Evolutionary conservation across 2,113 vertebrate genomes (phyloP), one percentile per base, ranked within the genome.

Genomic region (Scartelaos histophorus): DNA sequence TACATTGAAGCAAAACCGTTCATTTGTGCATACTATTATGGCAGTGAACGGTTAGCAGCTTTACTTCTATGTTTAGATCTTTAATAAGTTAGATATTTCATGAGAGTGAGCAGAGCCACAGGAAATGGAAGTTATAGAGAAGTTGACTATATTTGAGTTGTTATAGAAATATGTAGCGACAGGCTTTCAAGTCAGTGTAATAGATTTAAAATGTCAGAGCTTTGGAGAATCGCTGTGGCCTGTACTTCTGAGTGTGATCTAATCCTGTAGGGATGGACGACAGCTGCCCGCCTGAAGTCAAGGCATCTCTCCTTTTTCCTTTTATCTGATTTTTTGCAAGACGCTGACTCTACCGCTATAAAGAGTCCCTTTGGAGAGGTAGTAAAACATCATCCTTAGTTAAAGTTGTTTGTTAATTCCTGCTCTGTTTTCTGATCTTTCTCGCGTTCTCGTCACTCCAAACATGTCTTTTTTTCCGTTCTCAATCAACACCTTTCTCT

Each of bases 151-250:
- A 70, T 78, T 78, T 72, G 76, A 47, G 45, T 58, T 84, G 79
- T 77, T 73, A 79, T 16, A 58, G 70, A 38, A 77, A 80, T 78
- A 43, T 22, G 47, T 21, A 71, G 53, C 3, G 53, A 61, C 68
- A 67, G 35, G 69, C 53, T 71, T 85, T 87, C 72, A 79, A 80
- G 75, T 73, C 75, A 3, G 22, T 83, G 74, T 53, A 84, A 83
- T 88, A 71, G 69, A 75, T 78, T 83, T 74, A 47, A 89, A 87
- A 84, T 83, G 81, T 82, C 81, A 86, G 66, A 46, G 10, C 66
- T 62, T 66, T 66, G 24, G 67, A 82, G 69, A 62, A 72, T 45
- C 61, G n/a, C 9, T 70, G 70, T 0, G 35, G 22, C 46, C 60
- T 56, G 22, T 61, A 71, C 13, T 65, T 54, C 47, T 60, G 65